phyloP scores from a whole-genome alignment of 2,113 vertebrate species.

The Copsychus sechellarum region DNA sequence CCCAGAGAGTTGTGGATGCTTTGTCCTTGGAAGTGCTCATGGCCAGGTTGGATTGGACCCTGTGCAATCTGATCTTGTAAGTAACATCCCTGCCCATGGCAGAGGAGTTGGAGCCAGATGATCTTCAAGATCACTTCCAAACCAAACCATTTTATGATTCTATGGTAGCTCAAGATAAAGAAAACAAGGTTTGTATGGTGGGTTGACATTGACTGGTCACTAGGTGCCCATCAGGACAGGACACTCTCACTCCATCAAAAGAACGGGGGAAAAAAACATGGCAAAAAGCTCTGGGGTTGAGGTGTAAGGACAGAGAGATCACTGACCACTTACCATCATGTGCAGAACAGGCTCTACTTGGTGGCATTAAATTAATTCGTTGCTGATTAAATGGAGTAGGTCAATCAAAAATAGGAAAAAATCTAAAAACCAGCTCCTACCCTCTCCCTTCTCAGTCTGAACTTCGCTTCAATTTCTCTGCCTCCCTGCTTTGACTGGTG shows the following conservation, averaged over 20 bases:
- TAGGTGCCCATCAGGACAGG: neutral
- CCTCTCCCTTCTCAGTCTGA: neutral
- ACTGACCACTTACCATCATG: neutral
- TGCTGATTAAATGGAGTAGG: neutral
- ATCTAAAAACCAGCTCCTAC: neutral
- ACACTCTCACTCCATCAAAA: neutral
- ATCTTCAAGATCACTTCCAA: neutral
- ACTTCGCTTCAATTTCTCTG: neutral
- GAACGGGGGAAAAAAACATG: neutral
- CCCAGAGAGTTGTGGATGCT: neutral
- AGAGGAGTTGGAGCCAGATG: neutral
- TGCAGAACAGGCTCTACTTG: neutral
- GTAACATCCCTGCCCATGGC: neutral
- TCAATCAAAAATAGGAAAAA: neutral
- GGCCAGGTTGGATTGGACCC: neutral
- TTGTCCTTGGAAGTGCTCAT: neutral
- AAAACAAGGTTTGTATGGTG: neutral
- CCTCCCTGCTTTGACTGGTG: neutral
- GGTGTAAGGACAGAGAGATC: neutral
- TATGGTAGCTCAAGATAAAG: neutral
- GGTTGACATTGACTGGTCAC: neutral
- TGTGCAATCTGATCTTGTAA: neutral
- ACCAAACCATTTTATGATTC: neutral
- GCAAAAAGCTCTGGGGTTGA: neutral
- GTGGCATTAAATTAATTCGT: neutral